Evolutionary conservation across 2,888 invertebrate genomes (phyloP).

Genomic region (Blastobasis adustella): DNA sequence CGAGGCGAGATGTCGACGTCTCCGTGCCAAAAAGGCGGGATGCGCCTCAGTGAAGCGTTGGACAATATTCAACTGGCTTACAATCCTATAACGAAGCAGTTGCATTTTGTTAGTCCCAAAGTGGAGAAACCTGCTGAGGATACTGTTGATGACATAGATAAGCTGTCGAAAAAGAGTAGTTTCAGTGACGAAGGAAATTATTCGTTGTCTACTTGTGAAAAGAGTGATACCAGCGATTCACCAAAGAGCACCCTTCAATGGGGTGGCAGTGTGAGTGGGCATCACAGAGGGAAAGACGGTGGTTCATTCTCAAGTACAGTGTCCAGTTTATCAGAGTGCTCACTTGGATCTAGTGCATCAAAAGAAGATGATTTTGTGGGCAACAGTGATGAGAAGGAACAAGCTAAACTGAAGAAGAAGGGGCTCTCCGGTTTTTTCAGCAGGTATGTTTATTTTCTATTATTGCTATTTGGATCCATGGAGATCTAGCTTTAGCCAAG

Average conservation of each 20-base stretch:
- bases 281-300: constrained; percentile 73
- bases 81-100: constrained; percentile 82
- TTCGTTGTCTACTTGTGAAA: constrained; percentile 67
- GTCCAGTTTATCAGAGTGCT: constrained; percentile 82
- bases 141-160: constrained; percentile 51
- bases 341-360: constrained; percentile 76
- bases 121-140: constrained; percentile 47
- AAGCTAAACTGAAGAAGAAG: constrained; percentile 73
- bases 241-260: constrained; percentile 68
- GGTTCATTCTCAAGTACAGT: constrained; percentile 81
- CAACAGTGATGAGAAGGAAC: constrained; percentile 34
- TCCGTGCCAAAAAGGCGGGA: constrained; percentile 69
- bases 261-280: constrained; percentile 64
- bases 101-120: constrained; percentile 76
- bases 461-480: too few species aligned
- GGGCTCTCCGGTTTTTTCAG: constrained; percentile 77
- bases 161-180: constrained; percentile 67
- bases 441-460: constrained; percentile 56
- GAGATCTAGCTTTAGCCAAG: too few species aligned
- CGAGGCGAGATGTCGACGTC: constrained; percentile 47
- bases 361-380: constrained; percentile 60
- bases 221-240: constrained; percentile 69
- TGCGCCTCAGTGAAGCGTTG: constrained; percentile 80
- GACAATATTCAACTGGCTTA: constrained; percentile 84
- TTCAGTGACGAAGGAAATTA: constrained; percentile 70